These are phyloP conservation scores for Coracias cyanogaster DNA, from an alignment of 2,797 vertebrate genomes.

Conservation along the genomic window DNA sequence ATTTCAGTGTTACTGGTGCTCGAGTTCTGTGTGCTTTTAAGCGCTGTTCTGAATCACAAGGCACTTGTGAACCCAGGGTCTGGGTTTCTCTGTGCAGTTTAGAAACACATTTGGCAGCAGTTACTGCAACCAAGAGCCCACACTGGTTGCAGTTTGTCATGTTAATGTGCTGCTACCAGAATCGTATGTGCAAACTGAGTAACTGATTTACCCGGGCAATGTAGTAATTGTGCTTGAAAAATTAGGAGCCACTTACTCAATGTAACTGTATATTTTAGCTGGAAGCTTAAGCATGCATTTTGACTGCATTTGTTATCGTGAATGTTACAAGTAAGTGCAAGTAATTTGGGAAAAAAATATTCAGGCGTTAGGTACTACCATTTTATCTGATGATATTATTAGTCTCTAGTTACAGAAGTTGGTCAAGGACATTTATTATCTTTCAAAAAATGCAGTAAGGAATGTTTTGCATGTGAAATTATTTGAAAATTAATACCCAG, in stretches of 20 bases:
- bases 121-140: background rate
- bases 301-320: background rate
- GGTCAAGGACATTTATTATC: background rate
- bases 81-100: background rate
- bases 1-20: background rate
- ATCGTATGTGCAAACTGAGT: background rate
- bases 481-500: background rate
- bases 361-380: background rate
- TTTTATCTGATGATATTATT: background rate
- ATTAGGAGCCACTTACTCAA: background rate
- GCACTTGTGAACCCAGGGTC: background rate
- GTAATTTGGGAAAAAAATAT: background rate
- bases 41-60: background rate
- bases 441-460: background rate
- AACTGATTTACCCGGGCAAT: background rate
- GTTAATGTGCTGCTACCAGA: conserved; percentile 28
- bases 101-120: conserved; percentile 2
- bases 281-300: background rate
- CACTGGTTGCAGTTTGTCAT: background rate
- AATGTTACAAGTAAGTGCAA: background rate
- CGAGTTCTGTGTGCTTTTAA: background rate
- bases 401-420: background rate
- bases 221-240: background rate
- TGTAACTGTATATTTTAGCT: background rate
- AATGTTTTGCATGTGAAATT: background rate